Conservation (phyloP, 1,140 invertebrate species). For the Lysiphlebus fabarum region DNA sequence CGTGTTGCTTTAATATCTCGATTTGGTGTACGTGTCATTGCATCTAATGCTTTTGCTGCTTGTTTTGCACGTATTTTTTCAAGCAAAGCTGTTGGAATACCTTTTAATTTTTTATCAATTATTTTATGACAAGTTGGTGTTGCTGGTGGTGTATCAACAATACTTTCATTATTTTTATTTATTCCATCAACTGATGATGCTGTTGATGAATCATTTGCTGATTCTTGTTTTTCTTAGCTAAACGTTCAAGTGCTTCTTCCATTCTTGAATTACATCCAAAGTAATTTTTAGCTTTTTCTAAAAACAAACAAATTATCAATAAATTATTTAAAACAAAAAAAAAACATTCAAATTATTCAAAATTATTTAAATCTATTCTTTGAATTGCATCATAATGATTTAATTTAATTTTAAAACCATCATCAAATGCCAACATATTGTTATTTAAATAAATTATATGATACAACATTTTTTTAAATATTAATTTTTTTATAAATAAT, state of each 20-base stretch:
- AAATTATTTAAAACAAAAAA: constrained; percentile 26
- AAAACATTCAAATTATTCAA: constrained; percentile 20
- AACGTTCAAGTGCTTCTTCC: constrained; percentile 70
- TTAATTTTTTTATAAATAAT: too few relatives aligned
- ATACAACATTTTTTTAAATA: background rate
- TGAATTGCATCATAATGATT: constrained; percentile 21
- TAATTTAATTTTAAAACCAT: constrained; percentile 32
- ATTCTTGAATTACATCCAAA: constrained; percentile 75
- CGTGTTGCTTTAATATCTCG: constrained; percentile 71
- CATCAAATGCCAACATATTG: constrained; percentile 30
- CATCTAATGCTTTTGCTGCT: constrained; percentile 77
- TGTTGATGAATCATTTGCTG: constrained; percentile 6
- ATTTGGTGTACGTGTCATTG: constrained; percentile 77
- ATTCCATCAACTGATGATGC: constrained; percentile 16
- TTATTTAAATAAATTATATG: constrained; percentile 13
- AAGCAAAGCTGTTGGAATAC: constrained; percentile 75
- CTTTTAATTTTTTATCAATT: constrained; percentile 66
- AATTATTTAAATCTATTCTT: constrained; percentile 27
- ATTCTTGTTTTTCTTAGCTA: constrained; percentile 64
- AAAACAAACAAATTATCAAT: too few relatives aligned
- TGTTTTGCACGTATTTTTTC: constrained; percentile 87
- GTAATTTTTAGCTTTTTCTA: constrained; percentile 66
- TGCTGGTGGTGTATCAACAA: constrained; percentile 47
- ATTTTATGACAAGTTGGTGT: constrained; percentile 37
- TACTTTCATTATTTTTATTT: constrained; percentile 30